Conservation (phyloP, 2,797 vertebrate genomes). For the Acanthis flammea region DNA sequence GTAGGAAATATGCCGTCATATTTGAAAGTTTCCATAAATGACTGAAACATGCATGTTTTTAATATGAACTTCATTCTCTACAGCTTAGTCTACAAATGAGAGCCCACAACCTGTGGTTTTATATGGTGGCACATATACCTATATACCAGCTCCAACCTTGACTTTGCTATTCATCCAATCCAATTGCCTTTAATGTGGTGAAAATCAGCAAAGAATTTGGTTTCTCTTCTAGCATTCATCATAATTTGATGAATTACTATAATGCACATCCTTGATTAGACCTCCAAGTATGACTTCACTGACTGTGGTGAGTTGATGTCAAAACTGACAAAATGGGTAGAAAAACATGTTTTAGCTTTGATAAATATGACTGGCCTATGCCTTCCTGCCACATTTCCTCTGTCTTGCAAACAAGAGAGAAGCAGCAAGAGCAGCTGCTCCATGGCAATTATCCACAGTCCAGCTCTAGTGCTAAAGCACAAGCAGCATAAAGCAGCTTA, state of each 20-base stretch:
- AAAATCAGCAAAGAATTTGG: not conserved
- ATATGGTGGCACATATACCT: not conserved
- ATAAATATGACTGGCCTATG: not conserved
- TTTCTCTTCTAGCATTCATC: not conserved
- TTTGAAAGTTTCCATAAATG: not conserved
- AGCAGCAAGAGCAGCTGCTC: not conserved
- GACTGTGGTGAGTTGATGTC: not conserved
- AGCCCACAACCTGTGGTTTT: not conserved
- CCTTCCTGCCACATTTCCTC: not conserved
- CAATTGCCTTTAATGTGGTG: not conserved
- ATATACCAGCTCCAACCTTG: not conserved
- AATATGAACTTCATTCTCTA: not conserved
- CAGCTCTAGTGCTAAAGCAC: not conserved
- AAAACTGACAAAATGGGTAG: not conserved
- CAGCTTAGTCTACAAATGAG: not conserved
- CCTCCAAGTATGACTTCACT: not conserved
- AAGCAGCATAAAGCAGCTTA: not conserved
- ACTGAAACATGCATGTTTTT: not conserved
- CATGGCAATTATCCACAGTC: fast-evolving
- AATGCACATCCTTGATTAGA: not conserved
- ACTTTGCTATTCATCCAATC: not conserved
- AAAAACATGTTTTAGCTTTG: not conserved
- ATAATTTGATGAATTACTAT: not conserved
- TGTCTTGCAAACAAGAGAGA: not conserved
- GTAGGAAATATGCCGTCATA: not conserved